Conservation (phyloP, 2,888 invertebrate species). For the Apodemia zela region DNA sequence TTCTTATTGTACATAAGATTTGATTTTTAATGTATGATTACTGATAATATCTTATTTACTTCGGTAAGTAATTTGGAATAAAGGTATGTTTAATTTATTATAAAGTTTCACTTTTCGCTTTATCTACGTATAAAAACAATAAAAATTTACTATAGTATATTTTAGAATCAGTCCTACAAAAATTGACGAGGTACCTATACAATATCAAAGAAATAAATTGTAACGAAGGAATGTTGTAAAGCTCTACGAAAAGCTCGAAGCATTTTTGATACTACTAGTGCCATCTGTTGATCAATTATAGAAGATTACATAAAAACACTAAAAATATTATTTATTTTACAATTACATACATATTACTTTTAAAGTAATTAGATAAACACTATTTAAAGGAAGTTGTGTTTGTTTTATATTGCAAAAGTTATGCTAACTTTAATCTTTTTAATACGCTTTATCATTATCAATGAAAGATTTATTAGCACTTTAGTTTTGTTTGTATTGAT, state of each 20-base stretch:
- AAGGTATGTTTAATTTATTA: no score
- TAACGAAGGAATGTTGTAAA: conserved; percentile 9
- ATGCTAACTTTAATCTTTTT: not conserved
- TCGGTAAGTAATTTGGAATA: no score
- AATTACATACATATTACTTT: not conserved
- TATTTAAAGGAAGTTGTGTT: no score
- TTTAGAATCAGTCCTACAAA: not conserved
- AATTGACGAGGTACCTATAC: not conserved
- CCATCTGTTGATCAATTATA: conserved; percentile 7
- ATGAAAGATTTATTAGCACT: not conserved
- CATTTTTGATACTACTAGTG: not conserved
- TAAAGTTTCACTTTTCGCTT: not conserved
- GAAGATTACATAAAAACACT: not conserved
- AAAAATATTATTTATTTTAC: not conserved
- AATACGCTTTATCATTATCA: not conserved
- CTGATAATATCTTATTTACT: no score
- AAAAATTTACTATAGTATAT: no score
- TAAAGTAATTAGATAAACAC: not conserved
- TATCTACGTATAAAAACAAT: not conserved
- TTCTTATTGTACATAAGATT: no score
- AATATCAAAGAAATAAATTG: not conserved
- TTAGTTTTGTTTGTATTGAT: not conserved
- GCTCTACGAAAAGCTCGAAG: not conserved
- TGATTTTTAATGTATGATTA: no score
- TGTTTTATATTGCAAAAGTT: not conserved